A percentile compares a stretch with the other conserved stretches of the same genome.
phyloP scores from a whole-genome alignment of 2,113 vertebrate genomes.

The Asarcornis scutulata region DNA sequence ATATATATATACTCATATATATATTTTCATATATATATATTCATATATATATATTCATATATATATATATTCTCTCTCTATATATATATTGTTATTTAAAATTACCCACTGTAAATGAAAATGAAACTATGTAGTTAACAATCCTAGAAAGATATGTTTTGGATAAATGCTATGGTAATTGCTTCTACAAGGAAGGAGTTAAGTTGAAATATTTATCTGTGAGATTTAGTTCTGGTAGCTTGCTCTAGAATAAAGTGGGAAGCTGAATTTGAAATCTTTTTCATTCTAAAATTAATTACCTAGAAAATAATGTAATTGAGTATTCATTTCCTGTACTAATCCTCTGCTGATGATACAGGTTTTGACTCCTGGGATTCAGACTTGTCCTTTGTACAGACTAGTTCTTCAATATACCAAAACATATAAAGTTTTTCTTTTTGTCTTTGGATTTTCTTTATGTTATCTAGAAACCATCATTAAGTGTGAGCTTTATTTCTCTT shows the following conservation, averaged over 20 bases:
- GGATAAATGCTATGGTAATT: neutral
- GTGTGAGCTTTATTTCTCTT: neutral
- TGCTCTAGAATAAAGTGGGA: neutral
- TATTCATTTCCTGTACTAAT: neutral
- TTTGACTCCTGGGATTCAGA: neutral
- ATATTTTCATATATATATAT: no score
- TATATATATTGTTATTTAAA: neutral
- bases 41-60: no score
- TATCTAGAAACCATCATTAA: neutral
- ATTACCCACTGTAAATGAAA: neutral
- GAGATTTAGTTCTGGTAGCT: neutral
- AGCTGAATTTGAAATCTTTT: neutral
- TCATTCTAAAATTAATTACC: neutral
- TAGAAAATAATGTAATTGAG: neutral
- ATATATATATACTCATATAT: no score
- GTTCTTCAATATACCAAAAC: neutral
- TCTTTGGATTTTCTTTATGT: neutral
- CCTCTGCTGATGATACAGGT: neutral
- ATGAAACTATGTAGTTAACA: neutral
- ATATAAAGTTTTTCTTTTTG: neutral
- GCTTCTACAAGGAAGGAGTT: neutral
- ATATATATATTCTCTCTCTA: no score
- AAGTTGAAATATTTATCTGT: neutral
- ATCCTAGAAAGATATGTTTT: neutral
- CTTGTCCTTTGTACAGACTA: neutral